Evolutionary conservation across 2,888 invertebrate species (phyloP).

Genomic region (Synanthedon myopaeformis): DNA sequence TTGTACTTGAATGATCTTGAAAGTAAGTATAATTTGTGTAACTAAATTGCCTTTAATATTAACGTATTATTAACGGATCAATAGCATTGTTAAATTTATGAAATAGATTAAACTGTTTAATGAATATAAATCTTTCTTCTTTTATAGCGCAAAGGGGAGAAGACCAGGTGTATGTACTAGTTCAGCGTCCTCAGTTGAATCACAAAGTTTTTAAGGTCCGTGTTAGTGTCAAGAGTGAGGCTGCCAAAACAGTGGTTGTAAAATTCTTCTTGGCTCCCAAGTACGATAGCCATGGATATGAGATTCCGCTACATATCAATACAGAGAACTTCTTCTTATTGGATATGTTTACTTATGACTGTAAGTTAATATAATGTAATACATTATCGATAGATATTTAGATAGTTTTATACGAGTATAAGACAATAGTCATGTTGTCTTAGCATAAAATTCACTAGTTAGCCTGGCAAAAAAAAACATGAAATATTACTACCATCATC

Average conservation of each 20-base stretch:
- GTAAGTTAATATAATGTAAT: slow-evolving; percentile 39
- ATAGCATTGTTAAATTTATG: background rate
- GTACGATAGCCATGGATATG: slow-evolving; percentile 68
- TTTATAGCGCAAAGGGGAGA: background rate
- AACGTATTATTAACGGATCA: slow-evolving; percentile 2
- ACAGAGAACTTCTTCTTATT: slow-evolving; percentile 70
- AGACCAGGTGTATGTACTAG: slow-evolving; percentile 45
- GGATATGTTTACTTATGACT: slow-evolving; percentile 65
- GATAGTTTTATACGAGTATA: no score
- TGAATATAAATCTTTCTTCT: background rate
- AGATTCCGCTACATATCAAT: slow-evolving; percentile 64
- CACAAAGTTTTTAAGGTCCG: slow-evolving; percentile 77
- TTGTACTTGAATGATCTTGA: slow-evolving; percentile 52
- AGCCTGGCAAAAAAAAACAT: no score
- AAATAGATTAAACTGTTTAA: background rate
- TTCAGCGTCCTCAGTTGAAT: slow-evolving; percentile 75
- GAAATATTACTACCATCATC: no score
- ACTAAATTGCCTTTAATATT: background rate
- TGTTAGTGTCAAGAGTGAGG: slow-evolving; percentile 71
- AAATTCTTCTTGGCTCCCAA: slow-evolving; percentile 79
- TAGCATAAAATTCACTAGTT: background rate
- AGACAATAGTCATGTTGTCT: no score
- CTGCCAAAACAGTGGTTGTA: slow-evolving; percentile 60
- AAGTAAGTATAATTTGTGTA: slow-evolving; percentile 28
- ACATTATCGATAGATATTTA: background rate